Base-by-base conservation (phyloP, 2,888 invertebrate genomes). In the Orthonychiurus folsomi region DNA sequence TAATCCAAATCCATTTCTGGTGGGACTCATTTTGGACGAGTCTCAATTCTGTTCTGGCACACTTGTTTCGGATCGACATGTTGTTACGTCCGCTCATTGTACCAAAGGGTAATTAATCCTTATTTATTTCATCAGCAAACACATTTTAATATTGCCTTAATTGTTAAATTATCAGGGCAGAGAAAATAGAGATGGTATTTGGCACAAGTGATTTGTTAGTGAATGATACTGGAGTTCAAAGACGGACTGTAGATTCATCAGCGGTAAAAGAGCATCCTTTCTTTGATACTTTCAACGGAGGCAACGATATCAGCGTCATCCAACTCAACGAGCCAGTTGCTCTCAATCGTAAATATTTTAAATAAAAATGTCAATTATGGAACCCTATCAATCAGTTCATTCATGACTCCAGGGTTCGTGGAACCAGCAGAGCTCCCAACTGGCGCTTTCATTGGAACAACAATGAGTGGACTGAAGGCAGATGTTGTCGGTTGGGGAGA, bases 291-390 rank as follows among this genome's bases (percentile, higher is more conserved):
- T 50, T 47, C n/a, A 57, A 26, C 5, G 61, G 61, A n/a, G 56
- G 23, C 15, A 56, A 61, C 24, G 61, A 61, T 24, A 21, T 61
- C 24, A 61, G 61, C 50, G 50, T 57, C 56, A 61, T 61, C 37
- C 18, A 15, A 50, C 57, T 61, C 1, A 24, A 48, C 21, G 25
- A 48, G 23, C 50, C 56, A 1, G 27, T 61, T 18, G 20, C 5
- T n/a, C 23, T 57, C 12, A 56, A 37, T 1, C 20, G 61, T 61
- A 27, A 21, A 5, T 18, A 27, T 25, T n/a, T n/a, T n/a, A n/a
- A n/a, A n/a, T n/a, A n/a, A n/a, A n/a, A n/a, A n/a, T n/a, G n/a
- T n/a, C 9, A 52, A 52, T 52, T 52, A 20, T 12, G 5, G 21
- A 20, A 52, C 3, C 5, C n/a, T 20, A 20, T n/a, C n/a, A n/a